Evolutionary conservation across 2,888 invertebrate genomes (phyloP).

Genomic region (Nipponacmea schrenckii): DNA sequence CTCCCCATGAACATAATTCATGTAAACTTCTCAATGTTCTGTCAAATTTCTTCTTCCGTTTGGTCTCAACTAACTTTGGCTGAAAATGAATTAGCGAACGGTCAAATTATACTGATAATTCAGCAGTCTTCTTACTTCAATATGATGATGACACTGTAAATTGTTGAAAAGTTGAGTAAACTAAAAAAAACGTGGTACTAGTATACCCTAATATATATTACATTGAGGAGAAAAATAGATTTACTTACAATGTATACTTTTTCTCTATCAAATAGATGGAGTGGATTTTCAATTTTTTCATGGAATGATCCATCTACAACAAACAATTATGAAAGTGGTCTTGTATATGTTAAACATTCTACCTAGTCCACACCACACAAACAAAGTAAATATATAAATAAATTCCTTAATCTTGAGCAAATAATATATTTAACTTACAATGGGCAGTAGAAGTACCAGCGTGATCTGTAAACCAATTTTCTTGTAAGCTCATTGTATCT

Average conservation of each 20-base stretch:
- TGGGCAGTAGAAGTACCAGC: conserved; percentile 6
- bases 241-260: conserved; percentile 32
- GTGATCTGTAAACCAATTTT: conserved; percentile 29
- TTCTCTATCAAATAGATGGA: conserved; percentile 33
- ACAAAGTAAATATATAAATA: no score
- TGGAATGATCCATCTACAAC: conserved; percentile 31
- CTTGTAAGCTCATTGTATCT: conserved; percentile 34
- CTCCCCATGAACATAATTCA: conserved; percentile 62
- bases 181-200: no score
- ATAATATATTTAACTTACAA: conserved; percentile 1
- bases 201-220: no score
- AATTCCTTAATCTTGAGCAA: no score
- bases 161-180: no score
- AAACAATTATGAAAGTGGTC: no score
- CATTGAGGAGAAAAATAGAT: background rate
- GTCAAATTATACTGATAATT: background rate
- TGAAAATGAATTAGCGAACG: conserved; percentile 27
- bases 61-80: conserved; percentile 52
- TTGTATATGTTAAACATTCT: no score
- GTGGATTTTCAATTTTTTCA: conserved; percentile 26
- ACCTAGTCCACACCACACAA: no score
- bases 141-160: no score
- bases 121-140: conserved; percentile 6
- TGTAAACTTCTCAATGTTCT: conserved; percentile 56
- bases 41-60: conserved; percentile 55